Evolutionary conservation across 1,140 invertebrate species (phyloP).

Genomic region (Drosophila nigrodunni): DNA sequence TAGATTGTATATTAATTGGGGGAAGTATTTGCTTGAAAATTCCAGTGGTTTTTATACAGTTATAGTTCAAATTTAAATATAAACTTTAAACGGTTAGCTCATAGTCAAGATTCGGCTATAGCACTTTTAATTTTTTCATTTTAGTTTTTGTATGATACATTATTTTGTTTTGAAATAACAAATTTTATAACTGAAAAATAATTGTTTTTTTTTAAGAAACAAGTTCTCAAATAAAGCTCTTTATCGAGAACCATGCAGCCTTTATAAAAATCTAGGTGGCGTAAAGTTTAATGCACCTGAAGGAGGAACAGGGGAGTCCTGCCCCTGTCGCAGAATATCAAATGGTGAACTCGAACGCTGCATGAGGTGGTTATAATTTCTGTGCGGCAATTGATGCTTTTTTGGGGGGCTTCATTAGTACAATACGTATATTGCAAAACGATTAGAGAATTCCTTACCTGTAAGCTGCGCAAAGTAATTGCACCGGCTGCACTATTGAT

Average conservation of each 20-base stretch:
- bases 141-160: conserved; percentile 19
- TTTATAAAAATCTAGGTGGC: conserved; percentile 84
- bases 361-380: conserved; percentile 78
- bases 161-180: conserved; percentile 30
- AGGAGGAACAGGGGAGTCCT: conserved; percentile 74
- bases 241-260: conserved; percentile 78
- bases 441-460: conserved; percentile 52
- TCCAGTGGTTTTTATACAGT: too few species aligned
- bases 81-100: too few species aligned
- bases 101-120: too few species aligned
- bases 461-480: conserved; percentile 71
- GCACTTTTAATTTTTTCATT: conserved; percentile 5
- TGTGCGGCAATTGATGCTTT: conserved; percentile 76
- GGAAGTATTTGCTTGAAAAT: too few species aligned
- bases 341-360: conserved; percentile 81
- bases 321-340: conserved; percentile 72
- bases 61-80: too few species aligned
- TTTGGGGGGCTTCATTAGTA: conserved; percentile 3
- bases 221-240: conserved; percentile 81
- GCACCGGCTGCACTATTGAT: conserved; percentile 65
- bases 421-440: neutral
- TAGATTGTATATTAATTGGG: too few species aligned
- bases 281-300: conserved; percentile 80
- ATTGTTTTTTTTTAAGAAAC: conserved; percentile 67
- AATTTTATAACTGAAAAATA: conserved; percentile 27